Evolutionary conservation across 1,140 invertebrate species (phyloP).

Genomic region (Metopolophium dirhodum): DNA sequence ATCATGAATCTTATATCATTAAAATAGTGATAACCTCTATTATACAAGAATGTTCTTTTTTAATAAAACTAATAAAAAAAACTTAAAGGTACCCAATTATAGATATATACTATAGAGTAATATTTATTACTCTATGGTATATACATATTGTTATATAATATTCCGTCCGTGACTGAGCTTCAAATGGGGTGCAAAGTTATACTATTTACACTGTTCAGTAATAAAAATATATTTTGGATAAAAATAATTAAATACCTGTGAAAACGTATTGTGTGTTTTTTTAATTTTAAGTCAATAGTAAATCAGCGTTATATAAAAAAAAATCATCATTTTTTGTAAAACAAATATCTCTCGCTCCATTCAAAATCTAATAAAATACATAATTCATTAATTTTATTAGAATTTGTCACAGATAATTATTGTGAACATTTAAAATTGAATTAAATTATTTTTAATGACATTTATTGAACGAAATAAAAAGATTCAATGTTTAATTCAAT

Average conservation of each 20-base stretch:
- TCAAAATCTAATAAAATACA: not conserved
- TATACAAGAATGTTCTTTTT: too few relatives aligned
- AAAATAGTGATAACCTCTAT: too few relatives aligned
- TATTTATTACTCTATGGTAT: too few relatives aligned
- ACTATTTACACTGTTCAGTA: not conserved
- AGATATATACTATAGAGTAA: not conserved
- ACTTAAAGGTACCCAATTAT: not conserved
- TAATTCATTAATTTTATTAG: not conserved
- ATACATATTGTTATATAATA: too few relatives aligned
- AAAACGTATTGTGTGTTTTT: not conserved
- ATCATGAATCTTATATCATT: too few relatives aligned
- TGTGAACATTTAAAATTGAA: not conserved
- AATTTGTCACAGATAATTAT: not conserved
- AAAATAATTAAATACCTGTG: not conserved
- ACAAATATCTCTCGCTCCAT: not conserved
- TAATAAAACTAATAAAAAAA: too few relatives aligned
- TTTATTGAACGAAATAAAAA: not conserved
- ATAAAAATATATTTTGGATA: not conserved
- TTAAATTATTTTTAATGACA: constrained; percentile 20
- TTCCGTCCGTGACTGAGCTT: not conserved
- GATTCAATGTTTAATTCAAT: constrained; percentile 18
- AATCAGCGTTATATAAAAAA: not conserved
- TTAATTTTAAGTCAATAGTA: not conserved
- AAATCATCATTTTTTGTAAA: not conserved
- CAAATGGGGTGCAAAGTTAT: not conserved